These are phyloP conservation scores for Eurystomus gularis DNA, from an alignment of 2,113 vertebrate species.

Conservation along the genomic window DNA sequence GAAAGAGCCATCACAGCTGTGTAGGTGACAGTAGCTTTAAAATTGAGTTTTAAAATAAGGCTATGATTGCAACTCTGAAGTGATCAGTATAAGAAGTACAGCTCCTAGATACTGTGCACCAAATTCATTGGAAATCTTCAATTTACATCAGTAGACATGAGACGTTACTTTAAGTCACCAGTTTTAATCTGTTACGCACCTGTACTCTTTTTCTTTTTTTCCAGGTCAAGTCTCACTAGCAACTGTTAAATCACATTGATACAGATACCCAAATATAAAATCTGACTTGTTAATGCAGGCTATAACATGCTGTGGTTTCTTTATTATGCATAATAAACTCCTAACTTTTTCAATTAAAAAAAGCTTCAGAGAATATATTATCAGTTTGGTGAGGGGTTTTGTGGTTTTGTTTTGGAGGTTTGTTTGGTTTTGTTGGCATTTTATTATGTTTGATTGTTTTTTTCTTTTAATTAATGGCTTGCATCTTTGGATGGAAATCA, in stretches of 20 bases:
- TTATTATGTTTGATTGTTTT: not conserved
- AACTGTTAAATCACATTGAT: not conserved
- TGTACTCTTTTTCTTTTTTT: not conserved
- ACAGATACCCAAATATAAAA: not conserved
- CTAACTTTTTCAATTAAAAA: not conserved
- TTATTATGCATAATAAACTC: not conserved
- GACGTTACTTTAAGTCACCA: not conserved
- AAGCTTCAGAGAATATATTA: not conserved
- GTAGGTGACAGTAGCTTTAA: not conserved
- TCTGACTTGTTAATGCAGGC: not conserved
- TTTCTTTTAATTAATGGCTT: not conserved
- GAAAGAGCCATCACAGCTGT: not conserved
- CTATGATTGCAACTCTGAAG: not conserved
- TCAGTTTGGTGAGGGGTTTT: not conserved
- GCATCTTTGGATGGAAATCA: not conserved
- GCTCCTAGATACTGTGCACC: not conserved
- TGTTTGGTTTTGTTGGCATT: not conserved
- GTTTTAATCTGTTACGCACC: not conserved
- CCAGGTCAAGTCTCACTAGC: not conserved
- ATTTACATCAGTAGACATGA: not conserved
- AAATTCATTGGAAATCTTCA: not conserved
- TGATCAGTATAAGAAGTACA: not conserved
- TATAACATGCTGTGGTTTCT: not conserved
- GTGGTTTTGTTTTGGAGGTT: not conserved
- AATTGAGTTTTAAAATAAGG: not conserved